phyloP scores from a whole-genome alignment of 2,888 invertebrate genomes.

The Drosophila incognita region DNA sequence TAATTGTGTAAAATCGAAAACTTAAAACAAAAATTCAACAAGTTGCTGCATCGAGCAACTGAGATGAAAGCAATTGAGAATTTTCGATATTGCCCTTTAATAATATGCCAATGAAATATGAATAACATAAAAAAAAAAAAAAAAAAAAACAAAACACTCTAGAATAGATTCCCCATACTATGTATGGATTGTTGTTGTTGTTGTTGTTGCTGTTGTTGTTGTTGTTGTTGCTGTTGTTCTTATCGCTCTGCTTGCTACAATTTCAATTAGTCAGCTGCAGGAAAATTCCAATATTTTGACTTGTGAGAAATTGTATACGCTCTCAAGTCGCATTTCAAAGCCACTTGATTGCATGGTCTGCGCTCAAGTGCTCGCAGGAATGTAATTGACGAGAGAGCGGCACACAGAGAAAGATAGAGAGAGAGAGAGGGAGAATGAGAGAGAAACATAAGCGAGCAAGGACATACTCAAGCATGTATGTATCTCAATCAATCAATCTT shows the following conservation, averaged over 20 bases:
- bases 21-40: background rate
- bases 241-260: constrained; percentile 28
- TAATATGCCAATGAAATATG: background rate
- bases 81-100: background rate
- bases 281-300: constrained; percentile 11
- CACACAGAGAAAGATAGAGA: background rate
- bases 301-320: constrained; percentile 35
- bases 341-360: constrained; percentile 26
- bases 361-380: constrained; percentile 33
- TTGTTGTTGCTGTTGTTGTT: background rate
- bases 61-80: constrained; percentile 25
- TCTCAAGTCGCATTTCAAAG: constrained; percentile 16
- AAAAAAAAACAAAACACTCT: background rate
- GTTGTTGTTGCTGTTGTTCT: background rate
- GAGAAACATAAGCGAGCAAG: background rate
- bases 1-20: constrained; percentile 1
- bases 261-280: constrained; percentile 39
- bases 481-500: constrained; percentile 69
- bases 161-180: background rate
- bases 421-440: background rate
- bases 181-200: background rate
- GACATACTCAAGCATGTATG: background rate
- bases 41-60: constrained; percentile 8
- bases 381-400: background rate
- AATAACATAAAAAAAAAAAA: background rate